Evolutionary conservation across 2,888 invertebrate genomes (phyloP), one percentile per base, ranked within the genome.

Genomic region (Tortrix viridana): DNA sequence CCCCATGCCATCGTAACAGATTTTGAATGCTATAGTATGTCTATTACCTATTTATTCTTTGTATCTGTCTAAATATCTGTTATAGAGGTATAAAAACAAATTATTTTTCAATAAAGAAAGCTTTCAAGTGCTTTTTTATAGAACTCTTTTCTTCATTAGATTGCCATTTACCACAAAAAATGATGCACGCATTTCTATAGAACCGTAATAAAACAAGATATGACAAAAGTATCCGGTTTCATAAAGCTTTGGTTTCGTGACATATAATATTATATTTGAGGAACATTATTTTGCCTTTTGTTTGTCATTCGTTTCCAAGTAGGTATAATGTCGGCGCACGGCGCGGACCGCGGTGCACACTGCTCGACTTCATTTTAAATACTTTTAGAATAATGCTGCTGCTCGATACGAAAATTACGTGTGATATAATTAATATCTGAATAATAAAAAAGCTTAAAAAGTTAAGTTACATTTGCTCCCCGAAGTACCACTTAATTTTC

Each of bases 161-260:
- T 47, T 47, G 38, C 47, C 77, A 79, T 82, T 80, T 79, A 75
- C 74, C 73, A 80, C 72, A 70, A 67, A 65, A 68, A 70, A 76
- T 73, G 77, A 75, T 76, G 75, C 75, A 76, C 77, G 82, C 83
- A 81, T 85, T 84, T 81, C 86, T 82, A 86, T 88, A 86, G 87
- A 89, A 76, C 75, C 81, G 85, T 84, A 85, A 89, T 88, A 91
- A 90, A 90, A 86, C 83, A 82, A 88, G 89, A 91, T 92, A 92
- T 92, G 92, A 92, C 92, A 92, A 92, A 91, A 91, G 89, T 92
- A 92, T 92, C 92, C 73, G 85, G 85, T 92, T 92, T 92, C 92
- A 92, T 91, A 92, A 88, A 92, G 91, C 86, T 88, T 88, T 87
- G 85, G 86, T 88, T 88, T 86, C 88, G 84, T 88, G 87, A 89